Evolutionary conservation across 2,797 vertebrate species (phyloP), one percentile per base, ranked within the genome.

Genomic region (Orientallactaga sibirica): DNA sequence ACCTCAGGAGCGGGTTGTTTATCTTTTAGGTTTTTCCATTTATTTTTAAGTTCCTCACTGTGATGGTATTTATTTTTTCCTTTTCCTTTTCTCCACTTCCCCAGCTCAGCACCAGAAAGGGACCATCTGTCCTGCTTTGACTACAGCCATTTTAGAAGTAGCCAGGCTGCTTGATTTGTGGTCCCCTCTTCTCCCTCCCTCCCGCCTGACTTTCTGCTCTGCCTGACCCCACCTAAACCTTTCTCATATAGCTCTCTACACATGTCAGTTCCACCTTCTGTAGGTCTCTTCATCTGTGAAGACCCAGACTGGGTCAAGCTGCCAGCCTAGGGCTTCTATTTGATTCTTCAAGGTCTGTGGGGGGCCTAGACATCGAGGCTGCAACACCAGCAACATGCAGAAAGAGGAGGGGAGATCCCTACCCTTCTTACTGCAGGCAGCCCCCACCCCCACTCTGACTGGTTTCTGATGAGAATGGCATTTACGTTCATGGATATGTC

Each of bases 41-140:
- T 97, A 97, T 97, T 96, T 97, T 96, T 95, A 96, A 93, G 90
- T 96, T 95, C 92, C 93, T 93, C 91, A 91, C 91, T 96, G 95
- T 88, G 90, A 48, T 90, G 92, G 71, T 95, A 73, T 97, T 97
- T 96, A 94, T 96, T 96, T 96, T 95, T 96, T 91, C 90, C 87
- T 93, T 94, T 96, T 96, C 86, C 87, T 78, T 96, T 96, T 97
- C 79, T 88, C 93, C 33, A 77, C 82, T 95, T 97, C 90, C 95
- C 76, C 68, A 0, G 80, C 83, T 86, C 82, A 85, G 94, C 92
- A 67, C 90, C 95, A 95, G 93, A 94, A 90, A 93, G 76, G 77
- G 95, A 96, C 96, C 97, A 96, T 97, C 97, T 97, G 97, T 95
- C 93, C 88, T 77, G 93, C 88, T 88, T 96, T 16, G 85, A 87